These are phyloP conservation scores for Pegoplata infirma DNA, from an alignment of 2,888 invertebrate species.

Conservation along the genomic window DNA sequence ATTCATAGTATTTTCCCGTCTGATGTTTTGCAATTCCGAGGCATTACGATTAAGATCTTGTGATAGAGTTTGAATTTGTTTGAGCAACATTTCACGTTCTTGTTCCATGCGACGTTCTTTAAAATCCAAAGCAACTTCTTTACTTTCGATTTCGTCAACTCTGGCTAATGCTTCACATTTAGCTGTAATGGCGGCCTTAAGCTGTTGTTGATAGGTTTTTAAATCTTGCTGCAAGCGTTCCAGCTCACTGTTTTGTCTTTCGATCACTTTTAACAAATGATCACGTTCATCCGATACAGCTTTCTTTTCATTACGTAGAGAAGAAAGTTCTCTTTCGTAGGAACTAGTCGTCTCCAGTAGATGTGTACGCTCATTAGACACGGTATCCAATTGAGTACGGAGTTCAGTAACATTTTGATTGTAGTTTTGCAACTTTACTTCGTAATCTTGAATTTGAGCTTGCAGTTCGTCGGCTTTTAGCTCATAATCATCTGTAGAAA, in stretches of 20 bases:
- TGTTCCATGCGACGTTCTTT: conserved; percentile 91
- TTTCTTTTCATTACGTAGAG: conserved; percentile 85
- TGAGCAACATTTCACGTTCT: conserved; percentile 86
- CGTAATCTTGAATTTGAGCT: conserved; percentile 82
- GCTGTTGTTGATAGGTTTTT: conserved; percentile 84
- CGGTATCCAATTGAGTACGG: conserved; percentile 82
- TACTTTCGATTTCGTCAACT: conserved; percentile 88
- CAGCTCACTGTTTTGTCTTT: conserved; percentile 85
- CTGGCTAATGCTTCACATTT: conserved; percentile 91
- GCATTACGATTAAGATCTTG: conserved; percentile 88
- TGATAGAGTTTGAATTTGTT: conserved; percentile 88
- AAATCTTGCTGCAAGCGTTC: conserved; percentile 86
- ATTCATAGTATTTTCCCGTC: conserved; percentile 84
- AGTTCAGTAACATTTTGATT: conserved; percentile 83
- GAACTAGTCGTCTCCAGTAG: conserved; percentile 82
- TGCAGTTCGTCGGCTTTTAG: conserved; percentile 79
- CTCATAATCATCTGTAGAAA: conserved; percentile 68
- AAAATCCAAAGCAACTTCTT: conserved; percentile 87
- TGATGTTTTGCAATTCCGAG: conserved; percentile 86
- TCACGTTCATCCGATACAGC: conserved; percentile 87
- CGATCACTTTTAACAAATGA: conserved; percentile 84
- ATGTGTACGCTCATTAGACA: conserved; percentile 83
- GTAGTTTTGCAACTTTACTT: conserved; percentile 81
- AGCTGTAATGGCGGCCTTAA: conserved; percentile 86
- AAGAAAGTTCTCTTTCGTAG: conserved; percentile 83